Evolutionary conservation across 2,113 vertebrate genomes (phyloP), one percentile per base, ranked within the genome.

Genomic region (Cyanistes caeruleus): DNA sequence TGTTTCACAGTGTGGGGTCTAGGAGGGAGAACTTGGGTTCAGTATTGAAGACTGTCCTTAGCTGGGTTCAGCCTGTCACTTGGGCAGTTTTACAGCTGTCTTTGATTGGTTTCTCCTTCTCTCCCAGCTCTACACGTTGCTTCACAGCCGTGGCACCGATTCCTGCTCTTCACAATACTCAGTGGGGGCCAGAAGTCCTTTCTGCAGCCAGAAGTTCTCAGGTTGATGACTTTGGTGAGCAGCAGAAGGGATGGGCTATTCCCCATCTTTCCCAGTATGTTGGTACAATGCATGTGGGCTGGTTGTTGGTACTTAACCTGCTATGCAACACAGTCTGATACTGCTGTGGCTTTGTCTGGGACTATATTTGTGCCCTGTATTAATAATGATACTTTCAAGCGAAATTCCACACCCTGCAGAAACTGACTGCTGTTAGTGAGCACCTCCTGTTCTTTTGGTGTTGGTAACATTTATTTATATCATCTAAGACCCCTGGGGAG

Each of bases 61-160:
- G 46, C 30, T 15, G 3, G 43, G 43, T 60, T 79, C 62, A 94
- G 60, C 51, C 31, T 52, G 64, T 35, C 82, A 65, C 63, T 81
- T 62, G 74, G 55, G 43, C 3, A 10, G 18, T 89, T 89, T 88
- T 87, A 74, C 70, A 93, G 64, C 41, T 86, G 33, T 41, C 59
- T 87, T 65, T 86, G 52, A n/a, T 59, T 70, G 58, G 37, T 49
- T 92, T 92, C 53, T 95, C 41, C 77, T 87, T 93, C 78, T 97
- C 75, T 95, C 35, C 18, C 91, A 99, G 99, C 98, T 41, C 96
- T 96, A 44, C 98, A 99, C 7, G 95, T 98, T 89, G 97, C 95
- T 90, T 98, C 98, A 70, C 99, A 99, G 95, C 99, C 99, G 1
- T 99, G 99, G 99, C 98, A 97, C 96, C 97, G 97, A 37, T 99